These are phyloP conservation scores for Halocaridina rubra DNA, from an alignment of 2,888 invertebrate species.

Conservation along the genomic window DNA sequence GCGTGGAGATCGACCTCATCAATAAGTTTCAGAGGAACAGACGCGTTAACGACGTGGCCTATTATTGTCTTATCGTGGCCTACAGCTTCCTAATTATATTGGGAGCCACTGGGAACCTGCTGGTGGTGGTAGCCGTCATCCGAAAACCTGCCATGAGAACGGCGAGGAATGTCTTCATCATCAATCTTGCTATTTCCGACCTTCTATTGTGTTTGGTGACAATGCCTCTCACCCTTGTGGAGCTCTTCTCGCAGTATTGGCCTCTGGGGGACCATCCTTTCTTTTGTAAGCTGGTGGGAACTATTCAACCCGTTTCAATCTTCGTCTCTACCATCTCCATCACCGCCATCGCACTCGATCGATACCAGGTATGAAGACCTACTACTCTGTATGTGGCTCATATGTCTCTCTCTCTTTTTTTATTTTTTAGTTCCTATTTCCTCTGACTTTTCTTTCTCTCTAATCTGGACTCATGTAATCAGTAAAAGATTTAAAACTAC, in stretches of 20 bases:
- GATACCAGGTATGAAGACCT: constrained; percentile 79
- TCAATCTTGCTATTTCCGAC: constrained; percentile 86
- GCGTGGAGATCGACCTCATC: constrained; percentile 44
- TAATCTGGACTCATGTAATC: no score
- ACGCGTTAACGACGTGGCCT: constrained; percentile 43
- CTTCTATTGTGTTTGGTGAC: constrained; percentile 88
- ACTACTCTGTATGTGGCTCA: background rate
- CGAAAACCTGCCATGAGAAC: constrained; percentile 91
- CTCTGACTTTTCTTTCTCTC: no score
- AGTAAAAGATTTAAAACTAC: background rate
- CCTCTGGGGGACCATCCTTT: constrained; percentile 82
- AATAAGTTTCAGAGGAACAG: constrained; percentile 57
- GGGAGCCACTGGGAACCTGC: constrained; percentile 85
- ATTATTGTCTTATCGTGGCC: constrained; percentile 76
- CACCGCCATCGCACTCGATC: constrained; percentile 87
- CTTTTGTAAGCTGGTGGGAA: constrained; percentile 84
- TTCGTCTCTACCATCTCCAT: constrained; percentile 95
- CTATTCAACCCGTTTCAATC: constrained; percentile 88
- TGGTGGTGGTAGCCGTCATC: constrained; percentile 83
- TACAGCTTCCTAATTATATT: constrained; percentile 82
- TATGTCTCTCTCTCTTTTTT: background rate
- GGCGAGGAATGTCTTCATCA: constrained; percentile 92
- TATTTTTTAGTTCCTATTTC: background rate
- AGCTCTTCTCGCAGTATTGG: constrained; percentile 87
- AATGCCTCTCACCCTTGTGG: constrained; percentile 89